A percentile compares a stretch with the other conserved stretches of the same genome.
Evolutionary conservation across 92 coral and sea anemone species (phyloP).

Genomic region (Parazoanthus darwini): DNA sequence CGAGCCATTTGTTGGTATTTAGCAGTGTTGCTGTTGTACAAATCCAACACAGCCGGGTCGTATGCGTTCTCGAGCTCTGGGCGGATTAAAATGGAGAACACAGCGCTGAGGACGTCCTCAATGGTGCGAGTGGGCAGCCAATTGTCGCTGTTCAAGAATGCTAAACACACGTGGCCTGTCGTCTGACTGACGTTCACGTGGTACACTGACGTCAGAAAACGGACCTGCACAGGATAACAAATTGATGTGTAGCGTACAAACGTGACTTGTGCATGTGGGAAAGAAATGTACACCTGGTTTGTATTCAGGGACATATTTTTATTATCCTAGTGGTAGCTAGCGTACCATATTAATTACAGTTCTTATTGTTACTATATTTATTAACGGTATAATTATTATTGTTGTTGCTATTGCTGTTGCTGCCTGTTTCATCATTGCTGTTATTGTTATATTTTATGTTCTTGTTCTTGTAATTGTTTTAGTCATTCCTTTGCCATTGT

Average conservation of each 20-base stretch:
- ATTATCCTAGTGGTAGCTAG: no score
- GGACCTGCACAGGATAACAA: constrained; percentile 46
- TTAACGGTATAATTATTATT: no score
- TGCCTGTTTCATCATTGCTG: no score
- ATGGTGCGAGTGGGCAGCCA: constrained; percentile 83
- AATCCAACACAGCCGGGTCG: constrained; percentile 56
- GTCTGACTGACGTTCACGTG: constrained; percentile 76
- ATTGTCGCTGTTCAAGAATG: constrained; percentile 58
- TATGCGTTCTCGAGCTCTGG: constrained; percentile 71
- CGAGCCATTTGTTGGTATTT: constrained; percentile 61
- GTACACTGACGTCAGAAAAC: constrained; percentile 72
- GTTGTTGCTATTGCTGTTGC: no score
- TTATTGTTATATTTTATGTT: no score
- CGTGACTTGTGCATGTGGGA: no score
- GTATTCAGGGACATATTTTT: no score
- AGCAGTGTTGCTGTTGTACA: constrained; percentile 32
- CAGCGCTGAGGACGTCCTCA: constrained; percentile 69
- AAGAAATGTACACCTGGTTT: no score
- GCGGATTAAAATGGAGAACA: constrained; percentile 68
- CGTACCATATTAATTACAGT: no score
- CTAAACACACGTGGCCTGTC: constrained; percentile 83
- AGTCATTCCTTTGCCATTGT: no score
- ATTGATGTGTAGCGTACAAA: not conserved
- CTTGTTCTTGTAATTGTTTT: no score
- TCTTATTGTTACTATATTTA: no score